Percentiles rank a stretch among this genome's conserved stretches.
Conservation (phyloP, 2,113 vertebrate species). For the Lepus timidus region DNA sequence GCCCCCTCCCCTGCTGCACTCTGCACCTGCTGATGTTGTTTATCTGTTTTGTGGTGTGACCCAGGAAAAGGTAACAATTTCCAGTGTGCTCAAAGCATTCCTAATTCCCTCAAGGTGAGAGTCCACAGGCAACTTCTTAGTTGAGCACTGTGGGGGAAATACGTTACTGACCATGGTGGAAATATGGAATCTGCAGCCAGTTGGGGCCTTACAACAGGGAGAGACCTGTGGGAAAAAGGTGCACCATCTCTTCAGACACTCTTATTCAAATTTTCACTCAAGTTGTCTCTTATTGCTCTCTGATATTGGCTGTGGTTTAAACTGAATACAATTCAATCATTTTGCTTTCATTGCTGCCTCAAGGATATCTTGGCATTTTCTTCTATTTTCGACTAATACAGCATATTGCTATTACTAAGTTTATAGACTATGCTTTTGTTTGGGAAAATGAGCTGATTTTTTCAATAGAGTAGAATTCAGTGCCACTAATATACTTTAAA, state of each 20-base stretch:
- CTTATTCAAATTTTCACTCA: slow-evolving; percentile 15
- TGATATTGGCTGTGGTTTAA: not conserved
- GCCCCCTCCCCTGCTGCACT: not conserved
- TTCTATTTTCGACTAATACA: slow-evolving; percentile 62
- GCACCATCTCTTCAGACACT: not conserved
- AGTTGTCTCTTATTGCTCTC: not conserved
- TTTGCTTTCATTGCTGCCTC: slow-evolving; percentile 62
- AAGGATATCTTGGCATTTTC: slow-evolving; percentile 59
- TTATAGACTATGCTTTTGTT: slow-evolving; percentile 77
- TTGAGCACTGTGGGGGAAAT: slow-evolving; percentile 12
- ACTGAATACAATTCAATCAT: slow-evolving; percentile 26
- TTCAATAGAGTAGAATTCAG: slow-evolving; percentile 71
- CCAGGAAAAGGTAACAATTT: not conserved
- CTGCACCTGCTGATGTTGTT: not conserved
- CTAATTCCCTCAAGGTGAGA: slow-evolving; percentile 39
- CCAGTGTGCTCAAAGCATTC: slow-evolving; percentile 16
- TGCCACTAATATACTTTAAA: slow-evolving; percentile 75
- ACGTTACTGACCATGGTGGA: not conserved
- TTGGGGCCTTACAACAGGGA: not conserved
- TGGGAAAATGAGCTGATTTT: slow-evolving; percentile 76
- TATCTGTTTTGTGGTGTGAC: not conserved
- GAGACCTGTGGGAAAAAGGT: not conserved
- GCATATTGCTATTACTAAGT: slow-evolving; percentile 64
- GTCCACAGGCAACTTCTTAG: not conserved
- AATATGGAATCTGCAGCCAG: not conserved